Percentiles rank a stretch among this genome's conserved stretches.
phyloP scores from a whole-genome alignment of 92 coral and sea anemone species.

The Pocillopora meandrina region DNA sequence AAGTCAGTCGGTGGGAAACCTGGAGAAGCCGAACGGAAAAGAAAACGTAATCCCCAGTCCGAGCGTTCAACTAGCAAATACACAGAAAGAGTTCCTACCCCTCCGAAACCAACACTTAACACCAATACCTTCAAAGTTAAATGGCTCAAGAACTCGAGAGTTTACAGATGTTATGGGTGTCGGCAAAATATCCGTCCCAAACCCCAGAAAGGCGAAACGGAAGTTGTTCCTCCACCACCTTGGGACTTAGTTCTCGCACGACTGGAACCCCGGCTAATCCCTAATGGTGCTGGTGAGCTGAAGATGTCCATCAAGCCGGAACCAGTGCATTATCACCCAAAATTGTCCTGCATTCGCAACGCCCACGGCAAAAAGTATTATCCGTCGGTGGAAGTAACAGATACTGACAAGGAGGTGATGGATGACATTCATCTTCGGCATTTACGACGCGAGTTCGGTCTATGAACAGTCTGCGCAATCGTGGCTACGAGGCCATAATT shows the following conservation, averaged over 20 bases:
- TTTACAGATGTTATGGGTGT: slow-evolving; percentile 53
- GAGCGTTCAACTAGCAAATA: slow-evolving; percentile 27
- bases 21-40: slow-evolving; percentile 37
- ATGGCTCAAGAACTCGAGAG: slow-evolving; percentile 36
- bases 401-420: too few species aligned
- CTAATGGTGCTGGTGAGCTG: slow-evolving; percentile 38
- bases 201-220: slow-evolving; percentile 38
- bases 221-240: slow-evolving; percentile 53
- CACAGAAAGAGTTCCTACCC: slow-evolving; percentile 14
- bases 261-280: slow-evolving; percentile 24
- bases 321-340: too few species aligned
- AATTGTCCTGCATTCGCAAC: too few species aligned
- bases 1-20: slow-evolving; percentile 58
- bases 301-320: slow-evolving; percentile 48
- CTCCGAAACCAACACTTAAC: slow-evolving; percentile 20
- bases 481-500: too few species aligned
- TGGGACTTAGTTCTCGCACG: slow-evolving; percentile 43
- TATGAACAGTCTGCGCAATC: too few species aligned
- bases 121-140: slow-evolving; percentile 47
- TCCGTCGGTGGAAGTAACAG: too few species aligned
- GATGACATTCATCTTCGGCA: too few species aligned
- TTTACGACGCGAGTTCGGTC: too few species aligned
- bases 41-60: neutral
- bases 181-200: slow-evolving; percentile 49
- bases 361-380: too few species aligned